Conservation (phyloP, 2,113 vertebrate genomes). For the Electrona antarctica region DNA sequence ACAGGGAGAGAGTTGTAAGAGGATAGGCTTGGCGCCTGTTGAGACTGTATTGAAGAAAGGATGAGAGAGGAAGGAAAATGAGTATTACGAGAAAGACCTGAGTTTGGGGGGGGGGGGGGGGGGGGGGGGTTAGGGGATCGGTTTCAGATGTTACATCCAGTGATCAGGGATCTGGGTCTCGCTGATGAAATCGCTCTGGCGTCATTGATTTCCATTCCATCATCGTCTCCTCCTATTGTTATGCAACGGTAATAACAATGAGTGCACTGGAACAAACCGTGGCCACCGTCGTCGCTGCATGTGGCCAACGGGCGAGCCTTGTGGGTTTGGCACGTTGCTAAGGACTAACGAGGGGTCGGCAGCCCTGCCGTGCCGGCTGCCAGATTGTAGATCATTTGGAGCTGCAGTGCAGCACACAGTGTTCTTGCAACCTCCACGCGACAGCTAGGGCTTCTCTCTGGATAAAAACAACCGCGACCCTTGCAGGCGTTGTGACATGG, state of each 20-base stretch:
- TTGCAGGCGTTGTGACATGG: no score
- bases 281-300: not conserved
- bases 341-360: no score
- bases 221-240: not conserved
- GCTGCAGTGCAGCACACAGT: no score
- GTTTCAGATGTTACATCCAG: not conserved
- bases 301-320: not conserved
- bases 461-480: no score
- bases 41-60: no score
- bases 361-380: no score
- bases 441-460: no score
- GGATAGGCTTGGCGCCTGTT: no score
- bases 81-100: no score
- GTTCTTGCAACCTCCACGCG: no score
- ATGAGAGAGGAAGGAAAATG: not conserved
- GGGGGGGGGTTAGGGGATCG: not conserved
- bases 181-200: not conserved
- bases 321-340: not conserved
- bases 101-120: not conserved
- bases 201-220: constrained; percentile 10
- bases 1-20: no score
- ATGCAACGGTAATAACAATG: not conserved
- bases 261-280: not conserved
- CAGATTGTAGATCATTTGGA: no score
- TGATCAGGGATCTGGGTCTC: not conserved